Evolutionary conservation across 1,140 invertebrate genomes (phyloP).

Genomic region (Drosophila hydei): DNA sequence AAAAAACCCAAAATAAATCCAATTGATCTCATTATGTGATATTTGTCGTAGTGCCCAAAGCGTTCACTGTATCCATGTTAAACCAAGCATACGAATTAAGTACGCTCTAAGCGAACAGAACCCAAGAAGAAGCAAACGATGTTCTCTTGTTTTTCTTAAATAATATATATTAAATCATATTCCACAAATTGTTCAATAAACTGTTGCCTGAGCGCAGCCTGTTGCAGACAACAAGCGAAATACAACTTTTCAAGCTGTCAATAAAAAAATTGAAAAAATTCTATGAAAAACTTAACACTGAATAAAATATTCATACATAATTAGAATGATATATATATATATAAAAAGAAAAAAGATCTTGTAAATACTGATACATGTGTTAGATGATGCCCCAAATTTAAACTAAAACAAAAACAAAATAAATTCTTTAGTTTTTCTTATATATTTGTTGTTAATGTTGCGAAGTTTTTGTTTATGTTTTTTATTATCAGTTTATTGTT

Average conservation of each 20-base stretch:
- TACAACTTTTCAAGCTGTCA: constrained; percentile 57
- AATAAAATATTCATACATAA: constrained; percentile 29
- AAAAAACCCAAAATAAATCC: constrained; percentile 72
- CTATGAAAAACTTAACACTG: constrained; percentile 18
- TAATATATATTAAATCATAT: not conserved
- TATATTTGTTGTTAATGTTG: constrained; percentile 63
- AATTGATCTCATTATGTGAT: constrained; percentile 83
- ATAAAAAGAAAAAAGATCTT: constrained; percentile 45
- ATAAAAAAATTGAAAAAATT: constrained; percentile 1
- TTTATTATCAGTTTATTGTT: constrained; percentile 58
- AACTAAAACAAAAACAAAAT: constrained; percentile 10
- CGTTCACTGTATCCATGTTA: constrained; percentile 77
- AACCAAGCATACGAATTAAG: constrained; percentile 63
- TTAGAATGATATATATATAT: constrained; percentile 22
- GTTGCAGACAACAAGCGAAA: not conserved
- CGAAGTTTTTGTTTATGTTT: constrained; percentile 66
- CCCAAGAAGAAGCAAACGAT: constrained; percentile 10
- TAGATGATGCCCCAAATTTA: constrained; percentile 21
- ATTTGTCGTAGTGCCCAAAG: constrained; percentile 81
- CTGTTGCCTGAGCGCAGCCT: constrained; percentile 12
- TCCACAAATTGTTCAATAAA: not conserved
- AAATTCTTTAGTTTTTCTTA: constrained; percentile 45
- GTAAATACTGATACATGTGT: constrained; percentile 64
- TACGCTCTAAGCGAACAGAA: constrained; percentile 57
- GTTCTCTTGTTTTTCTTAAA: not conserved